Base-by-base conservation (phyloP, 2,888 invertebrate genomes). In the Tinea semifulvella region DNA sequence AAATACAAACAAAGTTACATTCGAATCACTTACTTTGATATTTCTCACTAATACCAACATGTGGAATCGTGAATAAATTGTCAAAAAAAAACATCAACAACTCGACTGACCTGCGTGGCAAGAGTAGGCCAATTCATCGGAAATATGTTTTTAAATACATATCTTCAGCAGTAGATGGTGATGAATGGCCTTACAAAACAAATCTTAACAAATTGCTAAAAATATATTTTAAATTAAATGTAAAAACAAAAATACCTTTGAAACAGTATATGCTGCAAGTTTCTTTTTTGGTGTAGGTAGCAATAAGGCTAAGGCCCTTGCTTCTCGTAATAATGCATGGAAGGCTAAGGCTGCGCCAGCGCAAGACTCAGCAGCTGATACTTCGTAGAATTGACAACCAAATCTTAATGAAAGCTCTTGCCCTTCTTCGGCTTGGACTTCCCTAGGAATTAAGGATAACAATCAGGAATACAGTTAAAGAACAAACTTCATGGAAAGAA, bases 371-470 rank as follows among this genome's bases (percentile, higher is more conserved):
- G 92, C 92, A 8, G 91, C 92, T 46, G 91, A 91, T 47, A 92
- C 90, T 71, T 92, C 92, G 71, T 91, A 91, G 71, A 92, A 92
- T 68, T 91, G 91, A 58, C 91, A 91, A 31, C 90, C 89, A 63
- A 86, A 91, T 50, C 88, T 85, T 55, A 91, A 68, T 10, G 91
- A 91, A 51, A 91, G 63, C 65, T 91, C 91, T 57, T 91, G 91
- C 28, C 91, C 91, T 57, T 90, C 91, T 63, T 91, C 90, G 28
- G 91, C 90, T 58, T 88, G 88, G 43, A 91, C 88, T 72, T 87
- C 86, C 65, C 90, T 90, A 18, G 16, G 38, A 7, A 38, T 14
- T 11, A 13, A n/a, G n/a, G n/a, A n/a, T n/a, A n/a, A n/a, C 25
- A 22, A 22, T 7, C 8, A 7, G 6, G 25, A 22, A 22, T 22